Base-by-base conservation (phyloP, 2,797 vertebrate species). In the Chiropotes sagulatus region DNA sequence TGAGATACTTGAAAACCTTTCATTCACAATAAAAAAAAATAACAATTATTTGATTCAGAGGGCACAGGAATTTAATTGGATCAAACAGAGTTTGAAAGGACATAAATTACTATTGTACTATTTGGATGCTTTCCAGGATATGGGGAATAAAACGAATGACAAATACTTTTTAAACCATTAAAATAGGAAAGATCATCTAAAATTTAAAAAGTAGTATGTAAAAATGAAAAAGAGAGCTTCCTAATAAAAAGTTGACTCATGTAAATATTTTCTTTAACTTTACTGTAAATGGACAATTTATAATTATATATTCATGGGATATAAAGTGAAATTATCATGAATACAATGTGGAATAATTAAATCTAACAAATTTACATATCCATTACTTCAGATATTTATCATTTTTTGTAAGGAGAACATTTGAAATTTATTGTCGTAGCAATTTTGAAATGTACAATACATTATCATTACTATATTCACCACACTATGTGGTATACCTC, bases 21-120 rank as follows among this genome's bases (percentile, higher is more conserved):
- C 67, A 86, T 33, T 75, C n/a, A 79, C 7, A 88, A 90, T 64
- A 54, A 13, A 85, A 54, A 13, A 85, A 96, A 92, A 88, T 87
- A 90, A 75, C 5, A 93, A 95, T 90, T 94, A 93, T 78, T 92
- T 97, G 54, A 93, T 90, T 97, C n/a, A 79, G 39, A 94, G 54
- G 28, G 24, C 7, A 78, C 4, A 39, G 13, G 2, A 48, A 94
- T 94, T 95, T 94, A 92, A 97, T 19, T 94, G 52, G 22, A 92
- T 61, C 54, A 78, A 75, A 93, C 13, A 81, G 44, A 80, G n/a
- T 41, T 54, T 86, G 39, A 97, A 96, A 94, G 22, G 4, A 41
- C 15, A 76, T 61, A 96, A 96, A 88, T 92, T 90, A 79, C n/a
- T 90, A 84, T 39, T 80, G 28, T 80, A 85, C 11, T 7, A 85